Evolutionary conservation across 2,113 vertebrate species (phyloP).

Genomic region (Thamnophis sirtalis): DNA sequence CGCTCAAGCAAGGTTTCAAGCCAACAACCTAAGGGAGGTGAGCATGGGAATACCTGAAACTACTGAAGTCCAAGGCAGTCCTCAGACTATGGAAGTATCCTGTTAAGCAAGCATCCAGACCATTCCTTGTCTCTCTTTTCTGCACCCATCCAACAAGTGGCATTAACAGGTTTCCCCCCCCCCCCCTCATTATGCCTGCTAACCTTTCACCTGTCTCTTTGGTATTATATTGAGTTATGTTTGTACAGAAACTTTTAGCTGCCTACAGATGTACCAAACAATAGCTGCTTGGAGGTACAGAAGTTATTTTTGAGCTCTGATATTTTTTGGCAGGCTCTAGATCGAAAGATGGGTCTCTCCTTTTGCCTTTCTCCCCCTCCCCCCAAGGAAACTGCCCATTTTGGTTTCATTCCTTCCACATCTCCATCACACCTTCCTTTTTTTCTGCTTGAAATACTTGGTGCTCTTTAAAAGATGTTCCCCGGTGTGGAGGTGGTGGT

Average conservation of each 20-base stretch:
- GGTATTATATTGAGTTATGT: conserved; percentile 63
- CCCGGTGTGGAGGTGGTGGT: neutral
- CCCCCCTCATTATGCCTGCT: conserved; percentile 52
- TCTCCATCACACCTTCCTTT: neutral
- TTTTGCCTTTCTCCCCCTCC: neutral
- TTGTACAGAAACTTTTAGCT: conserved; percentile 48
- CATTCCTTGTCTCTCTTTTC: conserved; percentile 48
- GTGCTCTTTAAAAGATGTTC: neutral
- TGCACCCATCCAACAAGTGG: conserved; percentile 57
- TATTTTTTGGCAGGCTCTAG: neutral
- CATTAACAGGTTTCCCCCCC: conserved; percentile 39
- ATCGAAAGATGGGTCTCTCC: neutral
- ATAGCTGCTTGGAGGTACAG: neutral
- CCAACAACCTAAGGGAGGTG: conserved; percentile 73
- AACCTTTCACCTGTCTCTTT: conserved; percentile 59
- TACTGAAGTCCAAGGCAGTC: conserved; percentile 75
- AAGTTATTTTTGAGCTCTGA: neutral
- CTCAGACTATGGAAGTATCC: conserved; percentile 94
- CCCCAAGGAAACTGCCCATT: neutral
- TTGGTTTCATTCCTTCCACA: neutral
- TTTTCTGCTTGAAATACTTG: neutral
- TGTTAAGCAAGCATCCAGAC: conserved; percentile 77
- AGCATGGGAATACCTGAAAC: conserved; percentile 66
- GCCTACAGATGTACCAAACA: neutral
- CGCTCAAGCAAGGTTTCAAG: conserved; percentile 72